These are phyloP conservation scores for Thalassophryne amazonica DNA, from an alignment of 2,797 vertebrate species.

Conservation along the genomic window DNA sequence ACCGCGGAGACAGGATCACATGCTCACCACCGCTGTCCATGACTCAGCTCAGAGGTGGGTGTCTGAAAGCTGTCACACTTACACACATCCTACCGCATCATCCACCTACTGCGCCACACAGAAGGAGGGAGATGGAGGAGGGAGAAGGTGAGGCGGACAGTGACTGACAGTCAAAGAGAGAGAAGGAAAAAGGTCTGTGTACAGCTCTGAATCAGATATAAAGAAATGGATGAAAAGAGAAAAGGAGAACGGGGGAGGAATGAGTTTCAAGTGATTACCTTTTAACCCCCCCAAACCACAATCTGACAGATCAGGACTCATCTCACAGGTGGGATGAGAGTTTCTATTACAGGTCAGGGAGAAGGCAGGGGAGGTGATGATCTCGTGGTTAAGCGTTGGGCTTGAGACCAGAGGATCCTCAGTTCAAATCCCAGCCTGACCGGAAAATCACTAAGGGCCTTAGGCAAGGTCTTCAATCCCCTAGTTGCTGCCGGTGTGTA, in stretches of 20 bases:
- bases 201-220: constrained; percentile 33
- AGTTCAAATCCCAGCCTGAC: too few species aligned
- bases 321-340: constrained; percentile 25
- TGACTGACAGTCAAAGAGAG: constrained; percentile 18
- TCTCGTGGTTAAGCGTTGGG: too few species aligned
- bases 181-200: constrained; percentile 1
- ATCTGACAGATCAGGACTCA: constrained; percentile 32
- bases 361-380: too few species aligned
- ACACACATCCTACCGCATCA: constrained; percentile 77
- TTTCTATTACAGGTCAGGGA: too few species aligned
- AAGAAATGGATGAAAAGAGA: constrained; percentile 32
- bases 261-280: constrained; percentile 27
- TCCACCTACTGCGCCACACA: constrained; percentile 71
- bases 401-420: too few species aligned
- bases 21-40: constrained; percentile 60
- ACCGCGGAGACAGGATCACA: constrained; percentile 76
- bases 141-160: constrained; percentile 51
- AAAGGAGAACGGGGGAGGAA: constrained; percentile 13
- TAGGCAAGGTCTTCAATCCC: too few species aligned
- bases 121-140: constrained; percentile 37
- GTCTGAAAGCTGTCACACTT: constrained; percentile 75
- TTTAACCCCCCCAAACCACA: constrained; percentile 2
- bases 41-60: constrained; percentile 75
- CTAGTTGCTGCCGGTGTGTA: too few species aligned
- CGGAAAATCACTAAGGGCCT: too few species aligned